Conservation (phyloP, 2,888 invertebrate species). For the Parascotia fuliginaria region DNA sequence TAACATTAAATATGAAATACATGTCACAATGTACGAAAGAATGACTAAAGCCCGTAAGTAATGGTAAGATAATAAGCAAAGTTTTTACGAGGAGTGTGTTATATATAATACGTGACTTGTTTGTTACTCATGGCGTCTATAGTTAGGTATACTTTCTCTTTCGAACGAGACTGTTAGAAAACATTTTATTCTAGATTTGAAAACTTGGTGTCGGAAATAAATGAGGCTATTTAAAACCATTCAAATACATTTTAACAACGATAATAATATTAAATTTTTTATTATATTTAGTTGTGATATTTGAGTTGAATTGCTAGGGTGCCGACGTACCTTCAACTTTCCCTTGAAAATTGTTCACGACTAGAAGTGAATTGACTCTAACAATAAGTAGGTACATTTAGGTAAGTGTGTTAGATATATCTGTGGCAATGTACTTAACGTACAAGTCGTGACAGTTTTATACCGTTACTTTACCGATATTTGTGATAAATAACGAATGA, state of each 20-base stretch:
- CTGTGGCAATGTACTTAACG: slow-evolving; percentile 30
- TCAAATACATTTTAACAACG: slow-evolving; percentile 3
- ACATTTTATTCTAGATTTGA: slow-evolving; percentile 9
- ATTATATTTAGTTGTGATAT: background rate
- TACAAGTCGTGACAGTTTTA: slow-evolving; percentile 48
- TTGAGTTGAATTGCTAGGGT: background rate
- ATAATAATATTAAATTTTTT: slow-evolving; percentile 4
- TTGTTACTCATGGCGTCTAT: slow-evolving; percentile 48
- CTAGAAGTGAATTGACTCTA: slow-evolving; percentile 23
- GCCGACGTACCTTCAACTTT: slow-evolving; percentile 21
- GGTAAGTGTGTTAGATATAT: slow-evolving; percentile 50
- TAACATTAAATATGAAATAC: slow-evolving; percentile 8
- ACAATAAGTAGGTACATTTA: slow-evolving; percentile 35
- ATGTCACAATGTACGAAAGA: slow-evolving; percentile 12
- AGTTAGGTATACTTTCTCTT: slow-evolving; percentile 62
- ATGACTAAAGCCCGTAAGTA: slow-evolving; percentile 19
- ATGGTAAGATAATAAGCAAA: slow-evolving; percentile 40
- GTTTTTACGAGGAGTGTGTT: slow-evolving; percentile 48
- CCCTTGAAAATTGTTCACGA: slow-evolving; percentile 22
- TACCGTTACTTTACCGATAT: slow-evolving; percentile 56
- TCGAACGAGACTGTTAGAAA: slow-evolving; percentile 27
- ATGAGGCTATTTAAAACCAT: too few species aligned
- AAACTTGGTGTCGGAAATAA: too few species aligned
- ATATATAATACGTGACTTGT: slow-evolving; percentile 67
- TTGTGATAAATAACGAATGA: slow-evolving; percentile 55